Percentiles rank a stretch among this genome's conserved stretches.
Conservation (phyloP, 1,140 invertebrate genomes). For the Spodoptera litura region DNA sequence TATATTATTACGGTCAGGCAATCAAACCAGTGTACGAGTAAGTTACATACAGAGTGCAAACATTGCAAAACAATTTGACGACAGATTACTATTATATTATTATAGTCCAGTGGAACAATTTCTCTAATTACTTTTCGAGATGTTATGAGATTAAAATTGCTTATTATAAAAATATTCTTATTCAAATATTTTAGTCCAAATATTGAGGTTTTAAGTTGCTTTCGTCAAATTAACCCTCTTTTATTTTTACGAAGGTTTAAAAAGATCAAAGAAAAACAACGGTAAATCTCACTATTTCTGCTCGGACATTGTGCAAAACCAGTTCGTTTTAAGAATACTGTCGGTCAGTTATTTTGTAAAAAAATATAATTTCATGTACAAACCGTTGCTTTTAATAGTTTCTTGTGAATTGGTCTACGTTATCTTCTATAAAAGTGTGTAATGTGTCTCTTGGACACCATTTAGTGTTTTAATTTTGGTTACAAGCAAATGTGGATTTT, state of each 20-base stretch:
- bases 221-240: too few species aligned
- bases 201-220: too few species aligned
- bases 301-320: conserved; percentile 34
- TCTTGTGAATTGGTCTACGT: conserved; percentile 24
- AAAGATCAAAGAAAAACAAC: conserved; percentile 10
- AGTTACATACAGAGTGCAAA: background rate
- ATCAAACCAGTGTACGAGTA: background rate
- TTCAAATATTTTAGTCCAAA: too few species aligned
- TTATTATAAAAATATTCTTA: too few species aligned
- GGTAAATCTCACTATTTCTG: conserved; percentile 27
- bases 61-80: conserved; percentile 21
- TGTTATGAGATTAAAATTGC: background rate
- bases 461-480: background rate
- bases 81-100: background rate
- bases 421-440: conserved; percentile 14
- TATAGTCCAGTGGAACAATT: background rate
- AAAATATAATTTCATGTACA: background rate
- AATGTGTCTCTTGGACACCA: background rate
- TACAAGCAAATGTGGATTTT: background rate
- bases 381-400: conserved; percentile 39
- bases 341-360: conserved; percentile 10
- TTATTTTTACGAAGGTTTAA: background rate
- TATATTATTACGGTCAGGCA: conserved; percentile 4
- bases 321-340: conserved; percentile 26
- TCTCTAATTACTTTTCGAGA: background rate